Evolutionary conservation across 92 coral and sea anemone genomes (phyloP).

Genomic region (Muricea muricata): DNA sequence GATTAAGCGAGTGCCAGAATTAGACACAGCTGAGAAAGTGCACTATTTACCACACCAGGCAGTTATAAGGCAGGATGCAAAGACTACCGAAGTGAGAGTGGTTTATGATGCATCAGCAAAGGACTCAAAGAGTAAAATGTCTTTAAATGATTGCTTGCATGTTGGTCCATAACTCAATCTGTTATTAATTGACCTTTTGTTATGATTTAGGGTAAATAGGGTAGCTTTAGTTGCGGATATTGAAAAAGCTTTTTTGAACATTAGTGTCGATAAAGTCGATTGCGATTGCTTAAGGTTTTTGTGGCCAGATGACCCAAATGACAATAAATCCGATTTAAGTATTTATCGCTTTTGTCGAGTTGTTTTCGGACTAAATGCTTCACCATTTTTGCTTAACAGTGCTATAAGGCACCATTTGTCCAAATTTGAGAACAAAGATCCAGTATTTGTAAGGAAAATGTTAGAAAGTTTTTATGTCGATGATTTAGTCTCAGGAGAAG

Average conservation of each 20-base stretch:
- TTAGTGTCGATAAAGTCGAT: background rate
- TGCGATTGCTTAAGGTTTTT: background rate
- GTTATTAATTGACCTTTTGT: background rate
- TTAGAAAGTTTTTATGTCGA: too few species aligned
- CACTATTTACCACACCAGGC: conserved; percentile 14
- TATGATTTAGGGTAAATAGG: background rate
- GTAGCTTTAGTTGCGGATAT: background rate
- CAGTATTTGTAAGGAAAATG: too few species aligned
- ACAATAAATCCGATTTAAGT: background rate
- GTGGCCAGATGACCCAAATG: background rate
- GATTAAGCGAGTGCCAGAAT: conserved; percentile 25
- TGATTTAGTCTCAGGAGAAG: background rate
- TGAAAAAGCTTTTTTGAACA: background rate
- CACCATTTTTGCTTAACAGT: background rate
- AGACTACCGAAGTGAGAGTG: background rate
- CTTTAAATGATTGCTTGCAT: conserved; percentile 24
- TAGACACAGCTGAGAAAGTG: conserved; percentile 1
- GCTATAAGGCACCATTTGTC: too few species aligned
- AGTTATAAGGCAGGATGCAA: background rate
- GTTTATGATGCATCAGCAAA: conserved; percentile 1
- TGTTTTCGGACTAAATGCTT: background rate
- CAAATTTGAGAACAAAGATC: too few species aligned
- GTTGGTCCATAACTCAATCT: background rate
- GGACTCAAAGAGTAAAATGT: background rate
- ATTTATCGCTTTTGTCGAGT: background rate